Evolutionary conservation across 2,888 invertebrate species (phyloP).

Genomic region (Tetrapedia diversipes): DNA sequence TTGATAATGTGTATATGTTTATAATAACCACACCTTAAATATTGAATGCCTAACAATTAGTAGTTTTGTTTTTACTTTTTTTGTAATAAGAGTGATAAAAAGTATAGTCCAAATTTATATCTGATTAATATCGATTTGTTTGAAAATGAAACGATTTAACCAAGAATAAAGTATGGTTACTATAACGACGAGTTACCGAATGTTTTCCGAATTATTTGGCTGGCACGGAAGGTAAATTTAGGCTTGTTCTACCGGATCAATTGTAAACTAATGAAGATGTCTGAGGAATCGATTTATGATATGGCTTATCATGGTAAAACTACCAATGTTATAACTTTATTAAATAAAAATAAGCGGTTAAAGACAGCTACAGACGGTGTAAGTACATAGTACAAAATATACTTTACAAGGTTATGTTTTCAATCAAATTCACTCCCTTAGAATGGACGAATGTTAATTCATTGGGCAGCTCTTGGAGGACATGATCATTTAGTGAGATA

Average conservation of each 20-base stretch:
- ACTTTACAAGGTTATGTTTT: slow-evolving; percentile 42
- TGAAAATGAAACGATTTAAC: too few relatives aligned
- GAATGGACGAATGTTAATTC: slow-evolving; percentile 89
- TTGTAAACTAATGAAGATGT: slow-evolving; percentile 20
- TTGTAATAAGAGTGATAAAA: too few relatives aligned
- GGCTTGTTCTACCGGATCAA: not conserved
- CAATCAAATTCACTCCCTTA: slow-evolving; percentile 78
- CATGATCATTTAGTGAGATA: slow-evolving; percentile 89
- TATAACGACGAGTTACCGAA: too few relatives aligned
- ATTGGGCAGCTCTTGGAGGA: slow-evolving; percentile 92
- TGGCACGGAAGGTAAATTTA: too few relatives aligned
- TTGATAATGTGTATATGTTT: too few relatives aligned
- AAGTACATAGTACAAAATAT: slow-evolving; percentile 70
- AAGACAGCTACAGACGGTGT: slow-evolving; percentile 84
- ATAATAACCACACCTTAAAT: too few relatives aligned
- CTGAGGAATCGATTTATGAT: slow-evolving; percentile 79
- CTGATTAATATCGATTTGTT: too few relatives aligned
- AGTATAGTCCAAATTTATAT: too few relatives aligned
- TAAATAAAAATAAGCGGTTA: slow-evolving; percentile 85
- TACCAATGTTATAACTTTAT: slow-evolving; percentile 86
- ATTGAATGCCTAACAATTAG: too few relatives aligned
- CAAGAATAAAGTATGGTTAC: too few relatives aligned
- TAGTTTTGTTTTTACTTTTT: too few relatives aligned
- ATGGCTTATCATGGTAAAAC: slow-evolving; percentile 89
- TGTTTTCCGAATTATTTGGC: too few relatives aligned